A percentile compares a stretch with the other conserved stretches of the same genome.
phyloP scores from a whole-genome alignment of 2,797 vertebrate genomes.

The Morelia viridis region DNA sequence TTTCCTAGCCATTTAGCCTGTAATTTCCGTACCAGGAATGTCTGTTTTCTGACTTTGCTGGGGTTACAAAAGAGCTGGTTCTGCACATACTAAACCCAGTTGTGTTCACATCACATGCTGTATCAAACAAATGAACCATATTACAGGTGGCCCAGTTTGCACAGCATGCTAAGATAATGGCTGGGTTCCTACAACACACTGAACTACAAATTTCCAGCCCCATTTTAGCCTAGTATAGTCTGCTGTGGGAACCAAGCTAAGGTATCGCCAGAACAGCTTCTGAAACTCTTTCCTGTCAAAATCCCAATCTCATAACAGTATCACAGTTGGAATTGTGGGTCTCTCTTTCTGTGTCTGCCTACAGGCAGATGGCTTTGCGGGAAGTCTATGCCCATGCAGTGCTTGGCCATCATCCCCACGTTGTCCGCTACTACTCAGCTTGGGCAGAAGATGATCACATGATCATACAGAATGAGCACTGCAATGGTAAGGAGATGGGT shows the following conservation, averaged over 20 bases:
- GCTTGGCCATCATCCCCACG: conserved; percentile 94
- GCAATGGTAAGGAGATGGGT: conserved; percentile 80
- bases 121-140: no score
- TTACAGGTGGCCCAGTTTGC: no score
- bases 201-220: no score
- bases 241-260: neutral
- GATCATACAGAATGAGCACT: conserved; percentile 99
- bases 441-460: conserved; percentile 95
- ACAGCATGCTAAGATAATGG: no score
- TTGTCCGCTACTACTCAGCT: conserved; percentile 95
- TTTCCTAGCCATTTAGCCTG: neutral
- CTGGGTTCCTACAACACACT: no score
- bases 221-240: neutral
- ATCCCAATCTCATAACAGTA: neutral
- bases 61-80: no score
- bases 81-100: no score
- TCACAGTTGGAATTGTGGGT: neutral
- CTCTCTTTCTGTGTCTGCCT: conserved; percentile 7
- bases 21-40: neutral
- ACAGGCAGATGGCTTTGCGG: conserved; percentile 85
- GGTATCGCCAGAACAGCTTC: neutral
- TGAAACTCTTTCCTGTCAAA: neutral
- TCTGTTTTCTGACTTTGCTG: neutral
- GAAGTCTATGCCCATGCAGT: conserved; percentile 98
- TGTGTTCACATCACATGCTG: no score